phyloP scores from a whole-genome alignment of 92 coral and sea anemone species.

The Paramuricea clavata region DNA sequence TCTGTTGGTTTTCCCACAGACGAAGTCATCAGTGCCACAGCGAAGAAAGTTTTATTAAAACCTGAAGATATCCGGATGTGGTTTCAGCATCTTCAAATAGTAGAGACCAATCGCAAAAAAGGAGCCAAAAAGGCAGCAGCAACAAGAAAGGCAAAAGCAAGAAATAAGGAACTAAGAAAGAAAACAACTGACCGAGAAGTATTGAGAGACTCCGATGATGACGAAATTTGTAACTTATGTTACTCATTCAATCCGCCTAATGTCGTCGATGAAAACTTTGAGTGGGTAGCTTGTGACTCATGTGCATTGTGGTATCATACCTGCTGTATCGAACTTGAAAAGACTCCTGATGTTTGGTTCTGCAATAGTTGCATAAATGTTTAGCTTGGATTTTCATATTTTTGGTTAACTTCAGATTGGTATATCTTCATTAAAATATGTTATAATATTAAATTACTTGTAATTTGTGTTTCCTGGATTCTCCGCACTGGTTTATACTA shows the following conservation, averaged over 20 bases:
- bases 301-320: conserved; percentile 32
- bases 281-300: conserved; percentile 22
- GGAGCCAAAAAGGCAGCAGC: conserved; percentile 62
- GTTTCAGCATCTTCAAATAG: conserved; percentile 46
- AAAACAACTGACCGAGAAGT: neutral
- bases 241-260: conserved; percentile 26
- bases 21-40: conserved; percentile 37
- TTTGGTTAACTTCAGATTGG: neutral
- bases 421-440: neutral
- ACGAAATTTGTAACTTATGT: conserved; percentile 47
- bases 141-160: conserved; percentile 46
- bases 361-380: neutral
- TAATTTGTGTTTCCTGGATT: too few species aligned
- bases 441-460: too few species aligned
- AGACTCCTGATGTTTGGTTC: conserved; percentile 14
- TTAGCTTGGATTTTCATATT: neutral
- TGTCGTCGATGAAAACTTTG: conserved; percentile 14
- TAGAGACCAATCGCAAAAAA: conserved; percentile 35
- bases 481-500: too few species aligned
- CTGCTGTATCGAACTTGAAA: conserved; percentile 5
- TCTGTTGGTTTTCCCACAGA: conserved; percentile 49
- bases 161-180: conserved; percentile 13
- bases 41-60: conserved; percentile 46
- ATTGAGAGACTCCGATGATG: conserved; percentile 35
- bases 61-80: conserved; percentile 58